Percentiles rank a stretch among this genome's conserved stretches.
These are phyloP conservation scores for Paracyclopina nana DNA, from an alignment of 1,140 invertebrate genomes.

Conservation along the genomic window DNA sequence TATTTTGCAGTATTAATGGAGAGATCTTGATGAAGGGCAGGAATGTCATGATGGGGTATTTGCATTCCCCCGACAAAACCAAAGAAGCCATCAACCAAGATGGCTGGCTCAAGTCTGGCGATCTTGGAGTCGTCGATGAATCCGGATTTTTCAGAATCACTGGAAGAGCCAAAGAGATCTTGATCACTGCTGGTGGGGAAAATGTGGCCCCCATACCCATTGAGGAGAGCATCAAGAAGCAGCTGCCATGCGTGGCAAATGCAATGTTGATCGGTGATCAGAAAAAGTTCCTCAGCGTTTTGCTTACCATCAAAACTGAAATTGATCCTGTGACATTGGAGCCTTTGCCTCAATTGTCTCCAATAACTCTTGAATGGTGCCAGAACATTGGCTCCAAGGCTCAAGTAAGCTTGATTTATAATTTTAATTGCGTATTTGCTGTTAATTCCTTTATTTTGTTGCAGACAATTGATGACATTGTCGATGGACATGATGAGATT, in stretches of 20 bases:
- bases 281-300: slow-evolving; percentile 57
- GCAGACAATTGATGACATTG: too few relatives aligned
- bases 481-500: slow-evolving; percentile 3
- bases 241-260: slow-evolving; percentile 54
- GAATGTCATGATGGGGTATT: slow-evolving; percentile 30
- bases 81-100: slow-evolving; percentile 5
- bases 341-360: not conserved
- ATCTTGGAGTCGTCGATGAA: slow-evolving; percentile 7
- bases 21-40: slow-evolving; percentile 21
- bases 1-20: not conserved
- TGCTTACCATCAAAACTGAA: slow-evolving; percentile 59
- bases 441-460: too few relatives aligned
- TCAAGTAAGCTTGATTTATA: not conserved
- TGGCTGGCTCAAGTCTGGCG: slow-evolving; percentile 14
- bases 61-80: slow-evolving; percentile 26
- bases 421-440: too few relatives aligned
- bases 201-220: slow-evolving; percentile 70
- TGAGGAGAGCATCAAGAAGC: slow-evolving; percentile 53
- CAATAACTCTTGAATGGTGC: not conserved
- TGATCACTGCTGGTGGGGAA: slow-evolving; percentile 51
- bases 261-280: slow-evolving; percentile 66
- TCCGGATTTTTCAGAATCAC: slow-evolving; percentile 14
- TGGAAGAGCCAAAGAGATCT: not conserved
- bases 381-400: not conserved
- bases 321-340: not conserved